Evolutionary conservation across 2,113 vertebrate genomes (phyloP).

Genomic region (Acanthochromis polyacanthus): DNA sequence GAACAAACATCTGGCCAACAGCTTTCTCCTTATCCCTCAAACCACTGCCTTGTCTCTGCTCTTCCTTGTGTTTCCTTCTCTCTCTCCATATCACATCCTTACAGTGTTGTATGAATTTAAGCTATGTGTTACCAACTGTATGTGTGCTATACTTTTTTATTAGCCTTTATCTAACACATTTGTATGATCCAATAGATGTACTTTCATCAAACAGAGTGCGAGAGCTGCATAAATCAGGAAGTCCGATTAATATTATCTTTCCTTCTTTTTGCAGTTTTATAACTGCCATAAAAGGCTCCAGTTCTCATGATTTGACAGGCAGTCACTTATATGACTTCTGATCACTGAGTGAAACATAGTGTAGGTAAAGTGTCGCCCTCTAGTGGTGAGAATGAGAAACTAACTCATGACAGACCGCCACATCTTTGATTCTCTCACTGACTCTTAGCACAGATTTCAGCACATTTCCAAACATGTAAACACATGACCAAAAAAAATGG

Average conservation of each 20-base stretch:
- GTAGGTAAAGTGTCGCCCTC: slow-evolving; percentile 36
- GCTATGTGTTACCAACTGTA: background rate
- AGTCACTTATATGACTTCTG: slow-evolving; percentile 34
- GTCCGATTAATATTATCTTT: background rate
- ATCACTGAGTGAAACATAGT: background rate
- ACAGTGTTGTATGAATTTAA: background rate
- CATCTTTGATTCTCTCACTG: background rate
- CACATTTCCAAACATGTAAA: slow-evolving; percentile 13
- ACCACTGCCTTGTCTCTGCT: slow-evolving; percentile 11
- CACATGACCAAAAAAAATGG: background rate
- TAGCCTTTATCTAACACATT: slow-evolving; percentile 1
- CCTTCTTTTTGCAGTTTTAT: slow-evolving; percentile 42
- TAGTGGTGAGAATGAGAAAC: slow-evolving; percentile 51
- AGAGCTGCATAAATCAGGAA: background rate
- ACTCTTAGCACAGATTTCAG: background rate
- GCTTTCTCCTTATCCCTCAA: slow-evolving; percentile 41
- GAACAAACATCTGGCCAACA: slow-evolving; percentile 76
- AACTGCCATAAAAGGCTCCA: slow-evolving; percentile 26
- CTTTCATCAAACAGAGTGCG: background rate
- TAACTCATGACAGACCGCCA: background rate
- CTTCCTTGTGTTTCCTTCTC: slow-evolving; percentile 1
- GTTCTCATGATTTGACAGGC: slow-evolving; percentile 28
- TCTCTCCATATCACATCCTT: background rate
- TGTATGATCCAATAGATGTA: slow-evolving; percentile 19
- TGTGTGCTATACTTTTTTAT: background rate